A percentile compares a stretch with the other conserved stretches of the same genome.
phyloP scores from a whole-genome alignment of 1,140 invertebrate species.

The Phenacoccus solenopsis region DNA sequence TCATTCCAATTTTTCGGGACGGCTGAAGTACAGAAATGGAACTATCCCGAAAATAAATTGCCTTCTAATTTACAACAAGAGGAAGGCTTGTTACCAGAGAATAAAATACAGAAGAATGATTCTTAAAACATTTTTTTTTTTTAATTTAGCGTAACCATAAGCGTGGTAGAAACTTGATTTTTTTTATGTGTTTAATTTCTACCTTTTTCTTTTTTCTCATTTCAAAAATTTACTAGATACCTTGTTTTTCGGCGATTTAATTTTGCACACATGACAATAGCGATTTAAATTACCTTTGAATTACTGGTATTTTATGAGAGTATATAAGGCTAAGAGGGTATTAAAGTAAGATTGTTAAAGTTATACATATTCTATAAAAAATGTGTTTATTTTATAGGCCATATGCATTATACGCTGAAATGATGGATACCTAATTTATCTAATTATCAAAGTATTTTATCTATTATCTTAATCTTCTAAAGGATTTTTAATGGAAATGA shows the following conservation, averaged over 20 bases:
- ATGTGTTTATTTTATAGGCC: background rate
- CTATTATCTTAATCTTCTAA: background rate
- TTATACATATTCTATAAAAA: no score
- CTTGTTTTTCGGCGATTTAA: background rate
- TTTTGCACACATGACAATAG: background rate
- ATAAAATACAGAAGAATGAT: conserved; percentile 5
- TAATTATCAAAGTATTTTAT: background rate
- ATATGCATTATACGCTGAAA: background rate
- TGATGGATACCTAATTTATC: background rate
- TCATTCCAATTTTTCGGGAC: conserved; percentile 56
- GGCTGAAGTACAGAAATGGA: conserved; percentile 48
- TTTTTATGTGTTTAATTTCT: background rate
- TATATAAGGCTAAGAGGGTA: no score
- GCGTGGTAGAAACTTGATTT: no score
- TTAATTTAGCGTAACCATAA: no score
- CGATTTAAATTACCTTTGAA: no score
- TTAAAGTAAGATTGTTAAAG: background rate
- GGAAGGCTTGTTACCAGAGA: conserved; percentile 20
- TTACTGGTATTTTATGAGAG: background rate
- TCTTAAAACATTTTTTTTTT: no score
- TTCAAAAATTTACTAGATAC: background rate
- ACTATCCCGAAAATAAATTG: conserved; percentile 34
- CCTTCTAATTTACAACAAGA: conserved; percentile 15
- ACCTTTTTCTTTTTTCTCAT: background rate
- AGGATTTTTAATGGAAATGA: no score